Evolutionary conservation across 2,797 vertebrate genomes (phyloP), one percentile per base, ranked within the genome.

Genomic region (Dendrocincla tyrannina): DNA sequence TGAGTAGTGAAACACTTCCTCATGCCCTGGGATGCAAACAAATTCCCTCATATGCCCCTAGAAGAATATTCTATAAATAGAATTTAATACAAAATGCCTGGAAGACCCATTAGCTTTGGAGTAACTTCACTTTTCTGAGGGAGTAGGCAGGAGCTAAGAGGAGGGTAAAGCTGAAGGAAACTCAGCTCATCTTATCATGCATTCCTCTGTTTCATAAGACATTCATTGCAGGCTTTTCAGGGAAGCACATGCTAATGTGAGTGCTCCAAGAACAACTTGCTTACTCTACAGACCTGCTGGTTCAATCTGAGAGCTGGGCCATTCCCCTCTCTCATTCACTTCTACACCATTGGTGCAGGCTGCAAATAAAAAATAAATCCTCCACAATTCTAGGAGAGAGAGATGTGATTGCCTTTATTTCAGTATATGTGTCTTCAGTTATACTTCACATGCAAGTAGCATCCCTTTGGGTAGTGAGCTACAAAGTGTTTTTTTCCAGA

Each of bases 1-100:
- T 66, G 47, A 91, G 70, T 23, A 63, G 49, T 95, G 95, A 95
- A 85, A 89, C 93, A 96, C 56, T 91, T 94, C 92, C 95, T 96
- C 85, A 88, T 91, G 46, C 83, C 83, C 75, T 73, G 66, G 56
- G 75, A 79, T 56, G 39, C 62, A 93, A 49, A 88, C 0, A 0
- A 64, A 84, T 75, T 88, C 80, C 77, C 62, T 91, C 91, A 33
- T 9, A 42, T 24, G 39, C 22, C 59, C 75, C 69, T 41, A 41
- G 58, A 91, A 78, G 19, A 72, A 75, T 11, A 74, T 49, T 19
- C 56, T 39, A 55, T 41, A 81, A 88, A 53, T 27, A 47, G 64
- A 94, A 17, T 19, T 82, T 0, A 4, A 63, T 56, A 47, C 56
- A 35, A 91, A 87, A 84, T 30, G 13, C 60, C 59, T 84, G 25